These are phyloP conservation scores for Cheilosia vernalis DNA, from an alignment of 2,888 invertebrate species.

Conservation along the genomic window DNA sequence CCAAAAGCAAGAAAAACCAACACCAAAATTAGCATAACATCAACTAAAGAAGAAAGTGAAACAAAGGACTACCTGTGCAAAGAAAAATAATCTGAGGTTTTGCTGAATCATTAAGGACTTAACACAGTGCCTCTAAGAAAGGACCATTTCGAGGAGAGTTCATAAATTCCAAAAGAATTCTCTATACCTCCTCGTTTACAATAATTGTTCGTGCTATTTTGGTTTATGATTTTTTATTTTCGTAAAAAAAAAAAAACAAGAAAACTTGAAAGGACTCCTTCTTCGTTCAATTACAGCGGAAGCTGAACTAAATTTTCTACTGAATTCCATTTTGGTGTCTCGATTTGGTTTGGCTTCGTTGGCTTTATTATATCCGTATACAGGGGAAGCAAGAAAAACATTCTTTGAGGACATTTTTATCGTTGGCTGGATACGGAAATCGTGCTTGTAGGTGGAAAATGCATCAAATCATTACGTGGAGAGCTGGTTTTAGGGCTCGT, in stretches of 20 bases:
- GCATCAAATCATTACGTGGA: background rate
- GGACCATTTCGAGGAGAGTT: constrained; percentile 10
- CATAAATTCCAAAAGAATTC: constrained; percentile 14
- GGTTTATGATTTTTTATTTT: constrained; percentile 21
- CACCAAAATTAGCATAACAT: constrained; percentile 13
- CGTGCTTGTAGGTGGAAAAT: background rate
- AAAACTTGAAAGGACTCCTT: constrained; percentile 4
- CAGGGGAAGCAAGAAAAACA: background rate
- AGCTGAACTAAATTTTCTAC: constrained; percentile 12
- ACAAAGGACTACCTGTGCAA: constrained; percentile 32
- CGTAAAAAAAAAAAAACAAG: background rate
- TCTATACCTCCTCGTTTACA: background rate
- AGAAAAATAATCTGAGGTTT: constrained; percentile 11
- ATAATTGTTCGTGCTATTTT: constrained; percentile 21
- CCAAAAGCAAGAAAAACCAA: constrained; percentile 6
- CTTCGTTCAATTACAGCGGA: constrained; percentile 20
- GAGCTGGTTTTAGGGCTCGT: background rate
- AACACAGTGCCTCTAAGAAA: constrained; percentile 8
- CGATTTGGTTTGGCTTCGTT: constrained; percentile 15
- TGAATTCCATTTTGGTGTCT: background rate
- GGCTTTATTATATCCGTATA: background rate
- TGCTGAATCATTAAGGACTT: constrained; percentile 28
- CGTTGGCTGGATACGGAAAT: background rate
- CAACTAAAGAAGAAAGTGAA: background rate
- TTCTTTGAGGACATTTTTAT: background rate